Evolutionary conservation across 2,113 vertebrate genomes (phyloP).

Genomic region (Chaetodon trifascialis): DNA sequence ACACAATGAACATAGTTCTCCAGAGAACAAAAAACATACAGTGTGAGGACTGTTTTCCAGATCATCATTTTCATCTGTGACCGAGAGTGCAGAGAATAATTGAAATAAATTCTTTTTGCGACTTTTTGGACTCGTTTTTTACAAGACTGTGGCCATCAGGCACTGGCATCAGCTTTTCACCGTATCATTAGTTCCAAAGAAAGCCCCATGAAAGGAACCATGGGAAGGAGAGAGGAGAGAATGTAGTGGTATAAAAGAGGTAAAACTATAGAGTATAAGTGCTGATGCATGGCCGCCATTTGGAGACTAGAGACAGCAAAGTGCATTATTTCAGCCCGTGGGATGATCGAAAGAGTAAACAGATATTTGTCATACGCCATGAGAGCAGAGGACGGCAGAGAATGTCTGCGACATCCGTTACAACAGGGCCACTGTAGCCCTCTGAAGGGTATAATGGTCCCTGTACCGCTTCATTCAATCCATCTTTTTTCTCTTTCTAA

Average conservation of each 20-base stretch:
- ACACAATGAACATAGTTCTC: slow-evolving; percentile 52
- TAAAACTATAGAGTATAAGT: slow-evolving; percentile 51
- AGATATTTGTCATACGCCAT: slow-evolving; percentile 68
- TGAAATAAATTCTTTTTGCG: slow-evolving; percentile 44
- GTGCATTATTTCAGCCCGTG: slow-evolving; percentile 67
- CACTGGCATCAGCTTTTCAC: slow-evolving; percentile 45
- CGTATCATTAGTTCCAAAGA: slow-evolving; percentile 67
- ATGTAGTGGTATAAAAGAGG: background rate
- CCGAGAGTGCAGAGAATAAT: slow-evolving; percentile 51
- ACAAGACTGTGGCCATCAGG: slow-evolving; percentile 36
- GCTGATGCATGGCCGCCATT: slow-evolving; percentile 68
- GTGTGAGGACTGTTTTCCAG: slow-evolving; percentile 50
- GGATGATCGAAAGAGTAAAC: slow-evolving; percentile 68
- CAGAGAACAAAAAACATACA: slow-evolving; percentile 49
- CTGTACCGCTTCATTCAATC: slow-evolving; percentile 48
- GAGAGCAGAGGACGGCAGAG: slow-evolving; percentile 56
- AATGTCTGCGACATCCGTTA: slow-evolving; percentile 62
- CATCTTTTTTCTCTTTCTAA: slow-evolving; percentile 33
- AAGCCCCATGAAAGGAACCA: slow-evolving; percentile 34
- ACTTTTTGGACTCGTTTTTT: slow-evolving; percentile 40
- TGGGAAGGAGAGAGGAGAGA: slow-evolving; percentile 14
- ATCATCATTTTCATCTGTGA: slow-evolving; percentile 63
- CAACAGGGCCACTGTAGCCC: slow-evolving; percentile 37
- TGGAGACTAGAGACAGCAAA: slow-evolving; percentile 52
- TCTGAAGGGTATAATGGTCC: slow-evolving; percentile 67